A percentile compares a stretch with the other conserved stretches of the same genome.
These are phyloP conservation scores for Ceratothoa steindachneri DNA, from an alignment of 2,888 invertebrate genomes.

Conservation along the genomic window DNA sequence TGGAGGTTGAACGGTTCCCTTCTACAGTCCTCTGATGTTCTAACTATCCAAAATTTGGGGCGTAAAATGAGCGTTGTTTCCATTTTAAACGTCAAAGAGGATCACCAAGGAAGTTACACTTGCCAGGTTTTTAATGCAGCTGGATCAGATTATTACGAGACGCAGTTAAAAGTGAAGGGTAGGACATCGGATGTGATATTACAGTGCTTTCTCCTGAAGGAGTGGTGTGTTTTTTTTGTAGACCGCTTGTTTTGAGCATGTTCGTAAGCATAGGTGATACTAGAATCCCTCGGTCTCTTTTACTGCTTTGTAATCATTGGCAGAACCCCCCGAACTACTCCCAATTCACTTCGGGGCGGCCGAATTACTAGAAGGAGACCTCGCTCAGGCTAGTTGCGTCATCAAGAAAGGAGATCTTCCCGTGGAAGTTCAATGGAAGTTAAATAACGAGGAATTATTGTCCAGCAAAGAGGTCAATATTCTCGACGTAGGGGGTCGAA, in stretches of 20 bases:
- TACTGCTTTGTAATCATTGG: too few species aligned
- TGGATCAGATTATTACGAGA: slow-evolving; percentile 54
- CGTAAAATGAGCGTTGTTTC: slow-evolving; percentile 64
- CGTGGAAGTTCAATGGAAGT: slow-evolving; percentile 51
- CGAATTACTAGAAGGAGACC: slow-evolving; percentile 50
- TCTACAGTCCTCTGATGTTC: slow-evolving; percentile 50
- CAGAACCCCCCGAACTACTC: slow-evolving; percentile 68
- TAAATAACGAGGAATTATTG: slow-evolving; percentile 42
- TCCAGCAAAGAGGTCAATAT: slow-evolving; percentile 32
- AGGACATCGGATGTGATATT: slow-evolving; percentile 8
- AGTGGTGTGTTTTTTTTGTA: too few species aligned
- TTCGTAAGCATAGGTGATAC: background rate
- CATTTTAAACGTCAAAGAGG: slow-evolving; percentile 61
- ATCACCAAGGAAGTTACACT: slow-evolving; percentile 70
- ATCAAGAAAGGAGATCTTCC: slow-evolving; percentile 52
- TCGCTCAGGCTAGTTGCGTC: slow-evolving; percentile 51
- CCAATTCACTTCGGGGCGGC: slow-evolving; percentile 53
- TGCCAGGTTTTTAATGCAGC: slow-evolving; percentile 62
- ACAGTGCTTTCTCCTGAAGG: too few species aligned
- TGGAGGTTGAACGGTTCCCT: slow-evolving; percentile 57
- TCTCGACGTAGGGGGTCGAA: slow-evolving; percentile 57
- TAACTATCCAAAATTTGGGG: slow-evolving; percentile 51
- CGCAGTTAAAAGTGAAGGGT: slow-evolving; percentile 42
- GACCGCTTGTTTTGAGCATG: slow-evolving; percentile 2
- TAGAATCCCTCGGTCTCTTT: background rate